Evolutionary conservation across 2,888 invertebrate species (phyloP).

Genomic region (Didymodactylos carnosus): DNA sequence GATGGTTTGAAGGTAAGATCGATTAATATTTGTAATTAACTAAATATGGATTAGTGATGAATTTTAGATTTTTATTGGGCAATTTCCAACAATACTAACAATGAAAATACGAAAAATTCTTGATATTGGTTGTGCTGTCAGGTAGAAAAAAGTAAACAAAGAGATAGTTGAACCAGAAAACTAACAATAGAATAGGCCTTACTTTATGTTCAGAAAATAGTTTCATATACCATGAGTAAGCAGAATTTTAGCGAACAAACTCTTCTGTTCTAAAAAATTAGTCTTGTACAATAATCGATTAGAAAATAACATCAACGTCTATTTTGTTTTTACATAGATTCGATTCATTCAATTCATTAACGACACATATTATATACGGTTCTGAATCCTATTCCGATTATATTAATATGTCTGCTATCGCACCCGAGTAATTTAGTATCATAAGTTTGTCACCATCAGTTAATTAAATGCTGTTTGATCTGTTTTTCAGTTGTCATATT

Average conservation of each 20-base stretch:
- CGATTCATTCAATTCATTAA: conserved; percentile 3
- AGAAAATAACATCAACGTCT: no score
- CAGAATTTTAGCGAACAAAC: no score
- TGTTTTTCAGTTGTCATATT: not conserved
- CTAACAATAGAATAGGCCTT: no score
- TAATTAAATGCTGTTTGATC: not conserved
- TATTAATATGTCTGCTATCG: not conserved
- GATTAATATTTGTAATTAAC: no score
- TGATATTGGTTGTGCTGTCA: not conserved
- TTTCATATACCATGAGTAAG: no score
- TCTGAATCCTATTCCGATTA: not conserved
- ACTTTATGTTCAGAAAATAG: no score
- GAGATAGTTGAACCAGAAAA: no score
- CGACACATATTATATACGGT: conserved; percentile 8
- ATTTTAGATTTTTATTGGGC: not conserved
- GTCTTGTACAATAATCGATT: no score
- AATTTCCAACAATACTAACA: not conserved
- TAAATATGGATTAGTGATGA: not conserved
- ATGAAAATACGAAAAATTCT: not conserved
- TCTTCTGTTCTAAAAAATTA: no score
- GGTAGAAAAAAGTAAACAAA: no score
- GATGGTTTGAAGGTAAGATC: not conserved
- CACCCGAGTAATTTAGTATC: not conserved
- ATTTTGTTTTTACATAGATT: not conserved
- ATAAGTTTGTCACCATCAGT: no score